A percentile compares a stretch with the other conserved stretches of the same genome.
Evolutionary conservation across 2,113 vertebrate species (phyloP).

Genomic region (Rhizomys pruinosus): DNA sequence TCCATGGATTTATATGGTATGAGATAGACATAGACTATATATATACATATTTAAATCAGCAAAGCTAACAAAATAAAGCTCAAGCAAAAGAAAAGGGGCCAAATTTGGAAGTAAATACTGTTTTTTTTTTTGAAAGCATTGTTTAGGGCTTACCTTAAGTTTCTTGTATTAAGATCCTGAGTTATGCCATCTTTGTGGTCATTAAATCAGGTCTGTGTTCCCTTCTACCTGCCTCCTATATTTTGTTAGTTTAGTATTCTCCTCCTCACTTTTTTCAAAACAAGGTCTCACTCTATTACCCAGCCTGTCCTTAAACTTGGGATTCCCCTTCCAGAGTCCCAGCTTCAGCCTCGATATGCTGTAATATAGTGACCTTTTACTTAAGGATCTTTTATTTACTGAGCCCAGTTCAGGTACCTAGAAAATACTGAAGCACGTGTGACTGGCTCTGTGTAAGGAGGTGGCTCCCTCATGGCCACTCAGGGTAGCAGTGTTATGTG

Average conservation of each 20-base stretch:
- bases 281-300: no score
- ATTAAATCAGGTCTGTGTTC: neutral
- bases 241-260: neutral
- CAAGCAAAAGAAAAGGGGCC: neutral
- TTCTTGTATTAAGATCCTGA: neutral
- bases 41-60: neutral
- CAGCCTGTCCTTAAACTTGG: neutral
- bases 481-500: neutral
- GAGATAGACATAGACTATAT: neutral
- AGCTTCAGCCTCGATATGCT: neutral
- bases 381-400: neutral
- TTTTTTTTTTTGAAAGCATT: neutral
- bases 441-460: neutral
- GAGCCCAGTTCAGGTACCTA: neutral
- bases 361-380: neutral
- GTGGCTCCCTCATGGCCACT: neutral
- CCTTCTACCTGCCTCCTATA: neutral
- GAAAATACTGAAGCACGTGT: neutral
- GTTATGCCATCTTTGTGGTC: neutral
- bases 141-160: neutral
- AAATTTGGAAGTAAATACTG: neutral
- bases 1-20: neutral
- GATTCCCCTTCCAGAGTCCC: neutral
- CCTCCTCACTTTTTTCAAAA: neutral
- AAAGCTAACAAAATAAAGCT: slow-evolving; percentile 7